These are phyloP conservation scores for Helicoverpa zea DNA, from an alignment of 1,140 invertebrate genomes.

Conservation along the genomic window DNA sequence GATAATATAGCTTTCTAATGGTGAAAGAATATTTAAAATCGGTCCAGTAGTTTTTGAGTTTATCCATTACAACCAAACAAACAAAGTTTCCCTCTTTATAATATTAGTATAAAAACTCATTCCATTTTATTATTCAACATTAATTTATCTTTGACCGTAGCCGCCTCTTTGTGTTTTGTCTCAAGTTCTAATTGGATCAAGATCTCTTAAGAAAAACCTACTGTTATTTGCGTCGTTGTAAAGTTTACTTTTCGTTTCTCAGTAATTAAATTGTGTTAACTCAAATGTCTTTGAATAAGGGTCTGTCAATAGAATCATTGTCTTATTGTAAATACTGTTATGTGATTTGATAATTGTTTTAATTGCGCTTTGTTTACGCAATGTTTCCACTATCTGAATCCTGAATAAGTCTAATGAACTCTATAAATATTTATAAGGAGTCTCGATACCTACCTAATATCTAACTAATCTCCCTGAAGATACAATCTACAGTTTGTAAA, in stretches of 20 bases:
- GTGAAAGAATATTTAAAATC: too few species aligned
- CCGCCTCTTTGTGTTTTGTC: conserved; percentile 52
- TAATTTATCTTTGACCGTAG: conserved; percentile 46
- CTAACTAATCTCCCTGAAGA: too few species aligned
- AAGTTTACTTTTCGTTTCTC: conserved; percentile 54
- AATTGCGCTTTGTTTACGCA: conserved; percentile 1
- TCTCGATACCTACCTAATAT: too few species aligned
- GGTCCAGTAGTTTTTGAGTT: too few species aligned
- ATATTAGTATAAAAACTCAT: too few species aligned
- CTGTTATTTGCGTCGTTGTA: conserved; percentile 57
- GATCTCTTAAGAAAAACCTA: conserved; percentile 61
- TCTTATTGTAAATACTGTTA: conserved; percentile 12
- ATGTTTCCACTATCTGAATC: not conserved
- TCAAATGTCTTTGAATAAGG: conserved; percentile 22
- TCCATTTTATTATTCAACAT: too few species aligned
- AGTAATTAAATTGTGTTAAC: conserved; percentile 47
- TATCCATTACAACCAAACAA: too few species aligned
- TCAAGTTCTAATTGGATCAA: conserved; percentile 66
- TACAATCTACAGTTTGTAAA: too few species aligned
- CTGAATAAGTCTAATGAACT: too few species aligned
- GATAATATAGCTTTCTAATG: too few species aligned
- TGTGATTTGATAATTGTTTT: conserved; percentile 10
- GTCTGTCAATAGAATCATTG: conserved; percentile 32
- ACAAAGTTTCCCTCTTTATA: too few species aligned
- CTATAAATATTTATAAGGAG: too few species aligned